Evolutionary conservation across 2,797 vertebrate genomes (phyloP), one percentile per base, ranked within the genome.

Genomic region (Harpagifer antarcticus): DNA sequence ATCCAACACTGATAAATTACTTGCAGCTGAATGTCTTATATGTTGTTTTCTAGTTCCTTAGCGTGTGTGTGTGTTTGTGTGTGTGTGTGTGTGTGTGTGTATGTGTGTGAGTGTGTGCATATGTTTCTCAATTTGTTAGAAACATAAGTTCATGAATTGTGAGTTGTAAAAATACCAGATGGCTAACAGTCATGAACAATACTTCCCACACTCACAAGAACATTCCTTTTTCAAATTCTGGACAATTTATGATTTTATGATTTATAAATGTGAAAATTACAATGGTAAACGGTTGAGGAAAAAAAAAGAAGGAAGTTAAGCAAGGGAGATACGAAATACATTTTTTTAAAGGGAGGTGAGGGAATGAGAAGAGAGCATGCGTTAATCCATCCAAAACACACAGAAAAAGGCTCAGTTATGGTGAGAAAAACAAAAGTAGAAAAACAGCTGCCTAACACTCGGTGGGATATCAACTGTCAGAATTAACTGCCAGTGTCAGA

Each of bases 401-500:
- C 31, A 60, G 15, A 16, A 69, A 62, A 44, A 45, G 68, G 58
- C 20, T 60, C 70, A 78, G 81, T 78, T 72, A 77, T 63, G 74
- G 76, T 84, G 75, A 88, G 63, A 76, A 86, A 89, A 89, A 87
- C 78, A 88, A 88, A 84, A 78, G 50, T 64, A 76, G 33, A 82
- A 74, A 90, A 88, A 81, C 91, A 93, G 87, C 90, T 93, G 92
- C 85, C 71, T 59, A 88, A 91, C 88, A 91, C 87, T 89, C 78
- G 45, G 79, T 11, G 83, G 85, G 79, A 84, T 88, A 89, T 91
- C 92, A 93, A 91, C 92, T 91, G 91, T 86, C 91, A 93, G 79
- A 89, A 88, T 83, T 83, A 92, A 92, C 92, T 88, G 90, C 85
- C 92, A 92, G 74, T 81, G 84, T 89, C 89, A 83, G 86, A 88